These are phyloP conservation scores for Cataglyphis hispanica DNA, from an alignment of 1,140 invertebrate species.

Conservation along the genomic window DNA sequence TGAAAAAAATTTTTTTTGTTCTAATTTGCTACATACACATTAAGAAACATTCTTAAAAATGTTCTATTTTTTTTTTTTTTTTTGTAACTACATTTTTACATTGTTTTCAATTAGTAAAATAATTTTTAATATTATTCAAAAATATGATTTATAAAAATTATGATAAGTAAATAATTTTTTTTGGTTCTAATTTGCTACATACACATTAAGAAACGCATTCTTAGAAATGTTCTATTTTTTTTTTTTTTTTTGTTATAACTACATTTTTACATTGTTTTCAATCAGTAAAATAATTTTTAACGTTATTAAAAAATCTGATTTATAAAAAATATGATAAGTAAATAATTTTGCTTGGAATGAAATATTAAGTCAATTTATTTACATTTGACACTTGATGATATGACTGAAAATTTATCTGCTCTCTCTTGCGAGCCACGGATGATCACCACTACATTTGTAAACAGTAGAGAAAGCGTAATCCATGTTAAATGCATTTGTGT, in stretches of 20 bases:
- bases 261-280: not conserved
- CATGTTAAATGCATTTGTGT: slow-evolving; percentile 58
- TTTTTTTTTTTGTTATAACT: not conserved
- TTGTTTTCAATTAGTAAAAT: slow-evolving; percentile 4
- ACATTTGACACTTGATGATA: slow-evolving; percentile 6
- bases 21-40: slow-evolving; percentile 1
- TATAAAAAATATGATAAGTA: not conserved
- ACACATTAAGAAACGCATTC: not conserved
- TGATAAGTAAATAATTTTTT: slow-evolving; percentile 1
- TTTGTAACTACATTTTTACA: not conserved
- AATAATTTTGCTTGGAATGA: not conserved
- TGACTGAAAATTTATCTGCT: slow-evolving; percentile 37
- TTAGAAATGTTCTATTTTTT: not conserved
- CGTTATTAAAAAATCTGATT: not conserved
- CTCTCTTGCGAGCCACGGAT: not conserved
- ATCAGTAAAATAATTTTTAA: slow-evolving; percentile 22
- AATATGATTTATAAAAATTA: not conserved
- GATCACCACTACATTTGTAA: slow-evolving; percentile 25
- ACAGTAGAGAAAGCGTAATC: slow-evolving; percentile 27
- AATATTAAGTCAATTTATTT: slow-evolving; percentile 17
- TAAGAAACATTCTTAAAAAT: not conserved
- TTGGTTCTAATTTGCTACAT: not conserved
- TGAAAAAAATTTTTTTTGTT: not conserved
- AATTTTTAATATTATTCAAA: slow-evolving; percentile 1
- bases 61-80: too few relatives aligned